Conservation (phyloP, 2,888 invertebrate genomes). For the Adelognathus sp. region DNA sequence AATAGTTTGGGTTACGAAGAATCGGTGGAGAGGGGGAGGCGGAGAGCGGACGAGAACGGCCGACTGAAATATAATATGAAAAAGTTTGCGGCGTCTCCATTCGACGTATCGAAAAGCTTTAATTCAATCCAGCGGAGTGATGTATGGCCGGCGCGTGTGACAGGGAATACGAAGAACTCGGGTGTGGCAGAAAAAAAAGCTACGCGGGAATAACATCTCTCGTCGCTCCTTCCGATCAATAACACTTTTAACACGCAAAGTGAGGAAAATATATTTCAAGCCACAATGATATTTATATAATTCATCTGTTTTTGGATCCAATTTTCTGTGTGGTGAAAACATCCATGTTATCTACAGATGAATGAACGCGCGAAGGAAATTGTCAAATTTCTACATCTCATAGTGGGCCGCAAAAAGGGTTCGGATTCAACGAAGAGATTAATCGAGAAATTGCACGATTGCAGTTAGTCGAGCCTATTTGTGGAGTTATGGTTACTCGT, state of each 20-base stretch:
- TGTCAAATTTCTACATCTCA: neutral
- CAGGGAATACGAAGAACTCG: conserved; percentile 58
- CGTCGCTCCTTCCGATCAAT: neutral
- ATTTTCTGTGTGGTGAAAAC: no score
- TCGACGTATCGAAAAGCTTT: conserved; percentile 62
- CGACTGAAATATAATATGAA: conserved; percentile 62
- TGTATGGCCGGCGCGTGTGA: conserved; percentile 63
- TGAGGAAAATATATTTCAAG: no score
- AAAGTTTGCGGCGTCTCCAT: conserved; percentile 62
- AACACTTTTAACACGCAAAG: neutral
- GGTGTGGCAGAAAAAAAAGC: neutral
- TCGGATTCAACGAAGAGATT: neutral
- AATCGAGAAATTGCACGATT: neutral
- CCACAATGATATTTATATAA: no score
- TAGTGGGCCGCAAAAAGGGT: no score
- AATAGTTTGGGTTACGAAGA: conserved; percentile 38
- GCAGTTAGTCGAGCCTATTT: no score
- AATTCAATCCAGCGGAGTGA: conserved; percentile 65
- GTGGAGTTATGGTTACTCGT: no score
- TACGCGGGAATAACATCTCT: neutral
- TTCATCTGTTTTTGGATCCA: no score
- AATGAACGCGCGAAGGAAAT: neutral
- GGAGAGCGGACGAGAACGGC: conserved; percentile 31
- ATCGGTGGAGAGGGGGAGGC: conserved; percentile 1
- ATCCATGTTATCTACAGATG: no score